phyloP scores from a whole-genome alignment of 2,113 vertebrate species.

The Cervus canadensis region DNA sequence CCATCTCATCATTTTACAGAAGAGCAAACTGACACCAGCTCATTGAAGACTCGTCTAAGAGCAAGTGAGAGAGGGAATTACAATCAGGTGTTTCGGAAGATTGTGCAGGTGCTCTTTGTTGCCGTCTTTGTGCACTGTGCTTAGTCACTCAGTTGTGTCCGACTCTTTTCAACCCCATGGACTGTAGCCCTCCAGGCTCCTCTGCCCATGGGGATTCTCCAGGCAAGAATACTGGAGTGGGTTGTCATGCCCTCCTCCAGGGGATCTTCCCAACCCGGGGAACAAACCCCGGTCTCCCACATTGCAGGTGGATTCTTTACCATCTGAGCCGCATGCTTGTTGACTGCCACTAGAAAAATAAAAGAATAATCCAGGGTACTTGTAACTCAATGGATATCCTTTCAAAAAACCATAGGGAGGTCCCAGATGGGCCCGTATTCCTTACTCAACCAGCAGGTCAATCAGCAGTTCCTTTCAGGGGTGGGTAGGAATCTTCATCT shows the following conservation, averaged over 20 bases:
- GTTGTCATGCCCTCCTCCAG: not conserved
- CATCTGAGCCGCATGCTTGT: not conserved
- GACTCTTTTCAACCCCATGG: not conserved
- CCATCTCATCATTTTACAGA: not conserved
- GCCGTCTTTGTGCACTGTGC: not conserved
- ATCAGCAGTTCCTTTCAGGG: not conserved
- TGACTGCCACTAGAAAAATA: not conserved
- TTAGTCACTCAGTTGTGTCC: not conserved
- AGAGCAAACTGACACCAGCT: not conserved
- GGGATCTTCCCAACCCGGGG: not conserved
- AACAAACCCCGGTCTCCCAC: not conserved
- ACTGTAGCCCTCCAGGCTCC: not conserved
- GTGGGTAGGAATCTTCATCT: not conserved
- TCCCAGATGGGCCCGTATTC: not conserved
- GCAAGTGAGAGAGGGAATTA: not conserved
- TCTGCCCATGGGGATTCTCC: not conserved
- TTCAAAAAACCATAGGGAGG: not conserved
- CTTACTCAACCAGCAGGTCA: not conserved
- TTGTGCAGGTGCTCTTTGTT: not conserved
- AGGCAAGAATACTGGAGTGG: not conserved
- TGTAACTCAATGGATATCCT: not conserved
- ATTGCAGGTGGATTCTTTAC: not conserved
- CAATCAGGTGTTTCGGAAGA: not conserved
- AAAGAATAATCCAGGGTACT: not conserved
- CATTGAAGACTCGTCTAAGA: not conserved